Conservation (phyloP, 2,888 invertebrate species). For the Apotomis turbidana region DNA sequence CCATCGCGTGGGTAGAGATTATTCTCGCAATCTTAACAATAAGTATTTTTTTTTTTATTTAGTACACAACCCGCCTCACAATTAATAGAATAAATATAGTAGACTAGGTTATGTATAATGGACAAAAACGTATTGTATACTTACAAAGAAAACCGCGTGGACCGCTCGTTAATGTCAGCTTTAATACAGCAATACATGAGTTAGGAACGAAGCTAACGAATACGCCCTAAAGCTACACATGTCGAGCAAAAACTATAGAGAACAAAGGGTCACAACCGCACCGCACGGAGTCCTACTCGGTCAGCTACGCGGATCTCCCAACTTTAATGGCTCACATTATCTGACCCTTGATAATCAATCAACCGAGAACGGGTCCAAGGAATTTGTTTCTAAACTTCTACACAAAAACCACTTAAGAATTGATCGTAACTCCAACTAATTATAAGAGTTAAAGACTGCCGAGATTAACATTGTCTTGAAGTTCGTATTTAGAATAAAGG, state of each 20-base stretch:
- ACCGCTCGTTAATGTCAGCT: constrained; percentile 17
- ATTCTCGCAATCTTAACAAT: too few species aligned
- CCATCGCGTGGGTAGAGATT: too few species aligned
- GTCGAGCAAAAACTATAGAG: constrained; percentile 23
- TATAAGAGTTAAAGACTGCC: constrained; percentile 43
- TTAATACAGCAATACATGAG: constrained; percentile 14
- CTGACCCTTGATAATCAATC: constrained; percentile 58
- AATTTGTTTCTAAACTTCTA: constrained; percentile 54
- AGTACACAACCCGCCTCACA: too few species aligned
- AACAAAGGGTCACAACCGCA: constrained; percentile 29
- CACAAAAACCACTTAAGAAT: constrained; percentile 58
- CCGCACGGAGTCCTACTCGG: constrained; percentile 27
- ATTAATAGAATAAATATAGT: too few species aligned
- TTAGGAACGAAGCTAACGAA: constrained; percentile 11
- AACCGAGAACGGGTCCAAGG: constrained; percentile 54
- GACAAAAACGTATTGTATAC: too few species aligned
- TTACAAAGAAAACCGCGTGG: not conserved
- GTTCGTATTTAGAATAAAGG: constrained; percentile 26
- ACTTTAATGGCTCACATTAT: constrained; percentile 45
- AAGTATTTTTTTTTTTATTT: too few species aligned
- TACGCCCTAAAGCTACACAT: constrained; percentile 16
- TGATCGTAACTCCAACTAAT: constrained; percentile 53
- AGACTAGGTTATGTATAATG: too few species aligned
- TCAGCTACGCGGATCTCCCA: constrained; percentile 19
- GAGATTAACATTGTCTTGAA: constrained; percentile 42